Evolutionary conservation across 2,797 vertebrate species (phyloP), one percentile per base, ranked within the genome.

Genomic region (Odontamblyopus lacepedii): DNA sequence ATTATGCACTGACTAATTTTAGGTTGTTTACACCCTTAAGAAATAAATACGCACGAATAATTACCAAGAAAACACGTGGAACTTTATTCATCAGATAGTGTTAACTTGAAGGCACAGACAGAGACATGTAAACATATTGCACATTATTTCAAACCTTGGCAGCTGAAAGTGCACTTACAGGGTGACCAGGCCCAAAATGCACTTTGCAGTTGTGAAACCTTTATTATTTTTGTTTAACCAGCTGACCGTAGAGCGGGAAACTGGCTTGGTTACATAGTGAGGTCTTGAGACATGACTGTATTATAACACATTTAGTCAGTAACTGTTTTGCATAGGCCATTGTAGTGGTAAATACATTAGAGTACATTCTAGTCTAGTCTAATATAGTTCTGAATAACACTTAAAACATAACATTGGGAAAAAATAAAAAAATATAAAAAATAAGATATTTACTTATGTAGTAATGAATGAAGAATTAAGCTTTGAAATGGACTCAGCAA

Each of bases 11-110:
- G 35, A 23, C 19, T 48, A 19, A 55, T 35, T 9, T 26, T 3
- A 57, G 65, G 48, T 35, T 1, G 0, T 8, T 9, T 38, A 38
- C 8, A 38, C 35, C 35, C 35, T 8, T 38, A 38, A 8, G 8
- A 1, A 60, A 29, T 27, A 29, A 56, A 15, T 27, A 29, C 59
- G 23, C 48, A 35, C 5, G 27, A 4, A 12, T 15, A 13, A 29
- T 66, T 19, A 50, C 16, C 30, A 15, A 59, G 23, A 57, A 7
- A 13, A 19, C 71, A 69, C 61, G 23, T 18, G 74, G 74, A 80
- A 69, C 15, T 83, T 88, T 89, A 89, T 89, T 89, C 78, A 76
- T 32, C 29, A 50, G 23, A 12, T 41, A 90, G 88, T 32, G 16
- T 38, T n/a, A 81, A 78, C 85, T 90, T 78, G 85, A 35, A 59